phyloP scores from a whole-genome alignment of 1,140 invertebrate species.

The Zaprionus davidi region DNA sequence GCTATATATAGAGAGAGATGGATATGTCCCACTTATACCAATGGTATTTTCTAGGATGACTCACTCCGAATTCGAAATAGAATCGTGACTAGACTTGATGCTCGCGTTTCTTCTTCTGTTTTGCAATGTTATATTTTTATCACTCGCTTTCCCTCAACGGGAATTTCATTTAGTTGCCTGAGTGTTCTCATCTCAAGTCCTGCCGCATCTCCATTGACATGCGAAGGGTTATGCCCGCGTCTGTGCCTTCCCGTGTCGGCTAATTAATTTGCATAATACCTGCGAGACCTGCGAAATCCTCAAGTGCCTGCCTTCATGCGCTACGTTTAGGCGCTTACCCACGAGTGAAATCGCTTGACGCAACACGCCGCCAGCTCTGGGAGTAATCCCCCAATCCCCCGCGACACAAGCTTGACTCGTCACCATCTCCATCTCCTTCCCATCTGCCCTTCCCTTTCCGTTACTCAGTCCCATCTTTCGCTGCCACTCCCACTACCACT shows the following conservation, averaged over 20 bases:
- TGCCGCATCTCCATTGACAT: slow-evolving; percentile 30
- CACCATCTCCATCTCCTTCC: not conserved
- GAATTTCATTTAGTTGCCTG: not conserved
- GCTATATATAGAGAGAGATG: too few relatives aligned
- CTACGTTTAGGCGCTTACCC: slow-evolving; percentile 55
- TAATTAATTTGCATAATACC: slow-evolving; percentile 79
- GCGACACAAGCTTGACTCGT: not conserved
- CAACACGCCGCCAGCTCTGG: slow-evolving; percentile 49
- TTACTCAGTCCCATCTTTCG: not conserved
- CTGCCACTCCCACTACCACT: not conserved
- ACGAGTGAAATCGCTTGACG: slow-evolving; percentile 60
- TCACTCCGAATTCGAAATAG: not conserved
- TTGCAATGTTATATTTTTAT: not conserved
- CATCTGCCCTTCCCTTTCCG: too few relatives aligned
- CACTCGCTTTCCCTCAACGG: not conserved
- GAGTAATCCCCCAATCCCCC: slow-evolving; percentile 4
- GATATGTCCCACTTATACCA: not conserved
- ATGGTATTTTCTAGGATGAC: not conserved
- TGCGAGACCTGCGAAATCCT: slow-evolving; percentile 44
- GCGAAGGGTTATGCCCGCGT: slow-evolving; percentile 33
- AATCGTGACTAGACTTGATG: not conserved
- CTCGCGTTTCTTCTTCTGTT: not conserved
- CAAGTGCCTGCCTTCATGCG: slow-evolving; percentile 51
- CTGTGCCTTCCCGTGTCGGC: slow-evolving; percentile 14
- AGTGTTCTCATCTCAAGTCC: not conserved